phyloP scores from a whole-genome alignment of 2,888 invertebrate genomes.

The Brenthis ino region DNA sequence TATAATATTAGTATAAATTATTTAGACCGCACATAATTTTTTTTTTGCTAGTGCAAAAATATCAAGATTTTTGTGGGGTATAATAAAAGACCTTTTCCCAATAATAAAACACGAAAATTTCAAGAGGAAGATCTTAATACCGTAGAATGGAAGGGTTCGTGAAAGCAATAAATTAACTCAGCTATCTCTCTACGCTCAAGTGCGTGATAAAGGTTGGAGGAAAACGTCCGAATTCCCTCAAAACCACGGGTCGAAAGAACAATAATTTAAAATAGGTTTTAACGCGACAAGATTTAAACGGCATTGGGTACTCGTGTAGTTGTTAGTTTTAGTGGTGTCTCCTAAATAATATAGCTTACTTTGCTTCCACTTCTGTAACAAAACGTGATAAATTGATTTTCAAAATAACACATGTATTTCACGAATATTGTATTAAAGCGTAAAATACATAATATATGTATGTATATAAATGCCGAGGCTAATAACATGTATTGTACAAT shows the following conservation, averaged over 20 bases:
- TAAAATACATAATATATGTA: no score
- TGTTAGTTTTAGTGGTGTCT: no score
- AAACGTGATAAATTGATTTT: no score
- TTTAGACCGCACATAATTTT: neutral
- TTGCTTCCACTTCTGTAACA: no score
- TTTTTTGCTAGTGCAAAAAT: conserved; percentile 2
- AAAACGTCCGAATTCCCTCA: conserved; percentile 22
- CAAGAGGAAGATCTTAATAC: conserved; percentile 26
- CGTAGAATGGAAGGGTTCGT: conserved; percentile 30
- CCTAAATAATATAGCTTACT: no score
- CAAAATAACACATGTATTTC: no score
- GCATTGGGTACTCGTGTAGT: neutral
- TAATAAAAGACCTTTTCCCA: conserved; percentile 15
- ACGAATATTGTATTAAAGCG: no score
- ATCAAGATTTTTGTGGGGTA: neutral
- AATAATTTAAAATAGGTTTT: conserved; percentile 10
- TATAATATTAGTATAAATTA: neutral
- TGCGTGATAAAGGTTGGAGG: conserved; percentile 28
- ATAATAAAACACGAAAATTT: conserved; percentile 28
- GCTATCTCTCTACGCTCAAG: conserved; percentile 24
- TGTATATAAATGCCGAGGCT: no score
- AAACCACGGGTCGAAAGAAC: conserved; percentile 17
- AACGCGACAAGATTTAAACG: conserved; percentile 1
- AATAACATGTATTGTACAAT: no score
- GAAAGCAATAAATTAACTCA: conserved; percentile 32